phyloP scores from a whole-genome alignment of 2,797 vertebrate genomes.

The Otus scops region DNA sequence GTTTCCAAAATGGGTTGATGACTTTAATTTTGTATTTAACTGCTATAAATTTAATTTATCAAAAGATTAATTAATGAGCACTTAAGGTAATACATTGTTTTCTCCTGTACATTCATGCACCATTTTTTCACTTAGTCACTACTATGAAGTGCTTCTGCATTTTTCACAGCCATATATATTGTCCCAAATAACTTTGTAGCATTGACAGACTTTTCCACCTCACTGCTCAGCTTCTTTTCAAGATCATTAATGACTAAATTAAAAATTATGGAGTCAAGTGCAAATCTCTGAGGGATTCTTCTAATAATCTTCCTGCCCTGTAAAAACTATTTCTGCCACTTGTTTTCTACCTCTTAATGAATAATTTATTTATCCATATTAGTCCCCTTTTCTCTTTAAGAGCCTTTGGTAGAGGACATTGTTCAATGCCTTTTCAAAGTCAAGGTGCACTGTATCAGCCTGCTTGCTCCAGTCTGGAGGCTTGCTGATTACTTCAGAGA shows the following conservation, averaged over 20 bases:
- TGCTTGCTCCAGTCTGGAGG: not conserved
- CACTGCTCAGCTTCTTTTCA: not conserved
- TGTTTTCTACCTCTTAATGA: not conserved
- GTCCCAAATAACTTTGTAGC: not conserved
- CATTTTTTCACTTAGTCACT: not conserved
- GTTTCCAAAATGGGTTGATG: not conserved
- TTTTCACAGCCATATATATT: not conserved
- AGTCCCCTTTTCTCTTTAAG: not conserved
- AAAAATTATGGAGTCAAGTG: not conserved
- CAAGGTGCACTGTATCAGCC: not conserved
- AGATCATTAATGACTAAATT: slow-evolving; percentile 5
- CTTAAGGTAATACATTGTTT: not conserved
- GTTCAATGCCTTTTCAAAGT: not conserved
- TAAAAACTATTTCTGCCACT: not conserved
- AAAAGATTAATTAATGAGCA: not conserved
- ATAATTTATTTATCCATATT: not conserved
- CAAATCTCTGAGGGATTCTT: not conserved
- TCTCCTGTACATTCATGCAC: not conserved
- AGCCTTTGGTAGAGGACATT: not conserved
- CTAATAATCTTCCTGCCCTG: not conserved
- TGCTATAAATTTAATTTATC: not conserved
- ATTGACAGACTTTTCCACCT: not conserved
- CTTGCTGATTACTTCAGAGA: not conserved
- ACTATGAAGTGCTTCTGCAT: not conserved
- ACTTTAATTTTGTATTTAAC: not conserved